Evolutionary conservation across 2,888 invertebrate species (phyloP).

Genomic region (Drosophila nigricruria): DNA sequence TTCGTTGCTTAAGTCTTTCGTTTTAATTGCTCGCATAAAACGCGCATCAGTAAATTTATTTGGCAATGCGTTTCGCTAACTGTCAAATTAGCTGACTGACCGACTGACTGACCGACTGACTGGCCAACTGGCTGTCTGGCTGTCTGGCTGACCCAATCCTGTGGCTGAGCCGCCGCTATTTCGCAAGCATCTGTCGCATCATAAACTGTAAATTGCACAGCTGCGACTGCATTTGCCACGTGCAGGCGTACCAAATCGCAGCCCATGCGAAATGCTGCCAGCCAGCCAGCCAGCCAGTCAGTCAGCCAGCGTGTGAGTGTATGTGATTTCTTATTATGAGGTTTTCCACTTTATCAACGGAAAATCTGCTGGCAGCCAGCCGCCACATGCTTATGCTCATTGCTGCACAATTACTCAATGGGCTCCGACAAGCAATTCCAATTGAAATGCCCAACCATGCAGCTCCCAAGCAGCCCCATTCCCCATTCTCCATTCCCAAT

Average conservation of each 20-base stretch:
- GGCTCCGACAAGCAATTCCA: constrained; percentile 61
- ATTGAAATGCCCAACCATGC: constrained; percentile 58
- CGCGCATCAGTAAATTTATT: constrained; percentile 27
- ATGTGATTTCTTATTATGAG: constrained; percentile 78
- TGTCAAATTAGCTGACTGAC: constrained; percentile 67
- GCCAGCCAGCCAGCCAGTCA: background rate
- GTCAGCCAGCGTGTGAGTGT: constrained; percentile 37
- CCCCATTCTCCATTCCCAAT: constrained; percentile 25
- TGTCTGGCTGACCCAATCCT: constrained; percentile 58
- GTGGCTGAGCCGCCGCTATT: constrained; percentile 32
- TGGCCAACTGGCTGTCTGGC: constrained; percentile 44
- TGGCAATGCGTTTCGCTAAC: constrained; percentile 53
- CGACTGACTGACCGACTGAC: constrained; percentile 38
- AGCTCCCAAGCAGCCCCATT: constrained; percentile 22
- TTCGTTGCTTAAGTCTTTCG: constrained; percentile 70
- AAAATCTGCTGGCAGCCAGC: constrained; percentile 69
- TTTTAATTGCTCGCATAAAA: constrained; percentile 28
- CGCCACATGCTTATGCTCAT: constrained; percentile 55
- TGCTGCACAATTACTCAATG: constrained; percentile 80
- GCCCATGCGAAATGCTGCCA: constrained; percentile 55
- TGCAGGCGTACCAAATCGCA: constrained; percentile 69
- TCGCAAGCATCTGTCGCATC: constrained; percentile 70
- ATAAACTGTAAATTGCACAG: constrained; percentile 80
- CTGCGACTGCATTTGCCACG: constrained; percentile 77
- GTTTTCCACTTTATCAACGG: constrained; percentile 77